A percentile compares a stretch with the other conserved stretches of the same genome.
These are phyloP conservation scores for Bubalus kerabau DNA, from an alignment of 2,113 vertebrate species.

Conservation along the genomic window DNA sequence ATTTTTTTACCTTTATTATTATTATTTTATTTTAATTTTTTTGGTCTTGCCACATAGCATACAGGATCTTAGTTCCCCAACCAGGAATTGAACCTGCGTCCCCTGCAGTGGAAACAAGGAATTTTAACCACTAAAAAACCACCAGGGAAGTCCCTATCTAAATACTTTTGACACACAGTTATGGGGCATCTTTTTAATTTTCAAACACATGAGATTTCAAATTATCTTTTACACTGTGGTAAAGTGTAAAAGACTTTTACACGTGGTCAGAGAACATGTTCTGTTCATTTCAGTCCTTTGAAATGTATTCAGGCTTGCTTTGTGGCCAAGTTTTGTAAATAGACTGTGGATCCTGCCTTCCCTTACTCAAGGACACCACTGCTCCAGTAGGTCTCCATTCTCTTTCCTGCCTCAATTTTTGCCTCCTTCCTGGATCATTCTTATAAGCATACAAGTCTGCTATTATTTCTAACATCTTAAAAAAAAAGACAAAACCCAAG, in stretches of 20 bases:
- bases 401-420: not conserved
- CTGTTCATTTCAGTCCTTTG: not conserved
- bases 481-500: not conserved
- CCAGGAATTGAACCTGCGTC: not conserved
- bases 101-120: not conserved
- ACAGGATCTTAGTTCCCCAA: not conserved
- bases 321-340: not conserved
- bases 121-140: not conserved
- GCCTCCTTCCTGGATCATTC: not conserved
- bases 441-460: not conserved
- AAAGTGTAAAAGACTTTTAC: too few relatives aligned
- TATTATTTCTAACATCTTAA: not conserved
- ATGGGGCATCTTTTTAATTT: not conserved
- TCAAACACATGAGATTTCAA: not conserved
- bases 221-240: not conserved
- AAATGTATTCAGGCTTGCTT: not conserved
- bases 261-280: not conserved
- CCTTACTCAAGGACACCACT: not conserved
- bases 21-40: not conserved
- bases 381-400: not conserved
- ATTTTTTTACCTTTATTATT: not conserved
- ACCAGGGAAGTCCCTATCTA: not conserved
- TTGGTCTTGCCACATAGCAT: not conserved
- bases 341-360: not conserved
- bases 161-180: not conserved